phyloP scores from a whole-genome alignment of 2,113 vertebrate species.

The Hypanus sabinus region DNA sequence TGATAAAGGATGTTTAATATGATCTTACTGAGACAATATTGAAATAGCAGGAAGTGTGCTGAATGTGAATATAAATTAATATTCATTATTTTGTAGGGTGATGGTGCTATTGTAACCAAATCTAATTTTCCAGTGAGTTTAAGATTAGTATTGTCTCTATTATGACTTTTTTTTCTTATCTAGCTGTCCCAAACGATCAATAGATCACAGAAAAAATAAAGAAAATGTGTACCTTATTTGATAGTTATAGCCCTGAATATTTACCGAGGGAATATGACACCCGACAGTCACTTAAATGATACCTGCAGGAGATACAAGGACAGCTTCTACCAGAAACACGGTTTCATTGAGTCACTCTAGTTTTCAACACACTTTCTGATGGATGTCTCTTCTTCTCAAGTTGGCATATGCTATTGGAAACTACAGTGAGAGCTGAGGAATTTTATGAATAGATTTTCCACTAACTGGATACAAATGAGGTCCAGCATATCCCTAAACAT shows the following conservation, averaged over 20 bases:
- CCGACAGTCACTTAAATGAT: not conserved
- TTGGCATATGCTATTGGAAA: not conserved
- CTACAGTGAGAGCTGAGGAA: not conserved
- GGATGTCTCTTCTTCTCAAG: not conserved
- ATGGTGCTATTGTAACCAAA: not conserved
- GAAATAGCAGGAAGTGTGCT: not conserved
- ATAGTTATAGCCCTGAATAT: not conserved
- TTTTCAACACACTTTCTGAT: not conserved
- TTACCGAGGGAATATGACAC: not conserved
- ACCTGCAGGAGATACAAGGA: not conserved
- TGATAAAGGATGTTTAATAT: slow-evolving; percentile 19
- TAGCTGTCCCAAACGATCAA: not conserved
- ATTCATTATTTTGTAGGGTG: not conserved
- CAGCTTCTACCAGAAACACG: not conserved
- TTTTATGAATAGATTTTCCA: not conserved
- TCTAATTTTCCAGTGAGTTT: not conserved
- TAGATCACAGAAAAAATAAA: not conserved
- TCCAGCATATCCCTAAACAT: not conserved
- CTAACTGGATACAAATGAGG: not conserved
- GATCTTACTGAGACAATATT: not conserved
- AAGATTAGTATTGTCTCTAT: not conserved
- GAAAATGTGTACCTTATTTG: not conserved
- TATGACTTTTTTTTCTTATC: not conserved
- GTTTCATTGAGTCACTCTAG: not conserved
- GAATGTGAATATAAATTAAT: not conserved